Evolutionary conservation across 2,797 vertebrate genomes (phyloP), one percentile per base, ranked within the genome.

Genomic region (Falco novaeseelandiae): DNA sequence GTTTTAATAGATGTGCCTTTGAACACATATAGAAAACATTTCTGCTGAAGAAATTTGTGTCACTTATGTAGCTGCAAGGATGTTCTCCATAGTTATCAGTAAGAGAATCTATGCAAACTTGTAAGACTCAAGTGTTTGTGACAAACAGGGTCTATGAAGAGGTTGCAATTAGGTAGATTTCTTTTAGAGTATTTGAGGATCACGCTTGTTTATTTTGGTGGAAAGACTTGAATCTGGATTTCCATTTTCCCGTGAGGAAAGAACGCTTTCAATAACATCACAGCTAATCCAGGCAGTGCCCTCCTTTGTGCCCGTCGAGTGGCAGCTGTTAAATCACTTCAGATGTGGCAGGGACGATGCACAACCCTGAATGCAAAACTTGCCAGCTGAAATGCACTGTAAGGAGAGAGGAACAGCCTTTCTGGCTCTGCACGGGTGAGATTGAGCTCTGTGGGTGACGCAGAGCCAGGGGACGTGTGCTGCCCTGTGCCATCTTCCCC

Each of bases 401-500:
- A 40, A 67, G 63, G 30, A 77, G 38, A 55, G 49, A 78, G 38
- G 18, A 86, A 23, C 16, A 71, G 32, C 29, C 36, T 89, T 83
- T 83, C 38, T 1, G 6, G 48, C 57, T 79, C n/a, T 79, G 38
- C 30, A 4, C 0, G 0, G 34, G 11, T 77, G 34, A 80, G 42
- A 51, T 76, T 0, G 2, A 73, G 78, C 23, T 79, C 32, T 1
- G 0, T 44, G 58, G 44, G 23, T 65, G 54, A 44, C 58, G 38
- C 48, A 66, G 77, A 70, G n/a, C 34, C 4, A 1, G 22, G 32
- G 55, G 4, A 42, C 0, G 0, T 3, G 0, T 38, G 14, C 22
- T 67, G 40, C 25, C 34, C 38, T 8, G 3, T 34, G 42, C 55
- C 2, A 3, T 42, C 42, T 77, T 10, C 17, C 21, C 21, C 0